phyloP scores from a whole-genome alignment of 2,888 invertebrate species.

The Panzeria rudis region DNA sequence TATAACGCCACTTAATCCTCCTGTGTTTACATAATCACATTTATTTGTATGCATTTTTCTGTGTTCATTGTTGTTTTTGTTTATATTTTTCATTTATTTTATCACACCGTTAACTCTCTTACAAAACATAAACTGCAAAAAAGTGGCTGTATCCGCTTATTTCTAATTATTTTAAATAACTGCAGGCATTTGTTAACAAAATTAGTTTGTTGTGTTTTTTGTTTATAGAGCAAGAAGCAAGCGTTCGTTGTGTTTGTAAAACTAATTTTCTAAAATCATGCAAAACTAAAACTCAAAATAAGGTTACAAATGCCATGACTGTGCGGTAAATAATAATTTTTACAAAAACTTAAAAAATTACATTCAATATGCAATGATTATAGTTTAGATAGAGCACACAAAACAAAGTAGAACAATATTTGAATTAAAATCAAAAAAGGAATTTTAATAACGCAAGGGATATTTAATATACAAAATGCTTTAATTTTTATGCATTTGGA shows the following conservation, averaged over 20 bases:
- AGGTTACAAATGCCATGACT: constrained; percentile 11
- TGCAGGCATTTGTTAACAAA: constrained; percentile 37
- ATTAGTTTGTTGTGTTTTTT: constrained; percentile 22
- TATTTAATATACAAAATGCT: too few relatives aligned
- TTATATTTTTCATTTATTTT: background rate
- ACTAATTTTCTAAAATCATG: constrained; percentile 38
- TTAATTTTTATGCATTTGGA: background rate
- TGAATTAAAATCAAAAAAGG: background rate
- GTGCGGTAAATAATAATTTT: constrained; percentile 23
- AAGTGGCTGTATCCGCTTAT: constrained; percentile 30
- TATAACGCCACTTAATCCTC: too few relatives aligned
- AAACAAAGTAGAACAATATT: background rate
- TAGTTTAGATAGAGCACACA: background rate
- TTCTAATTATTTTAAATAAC: constrained; percentile 47
- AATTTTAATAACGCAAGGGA: background rate
- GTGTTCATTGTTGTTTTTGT: too few relatives aligned
- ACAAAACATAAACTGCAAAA: background rate
- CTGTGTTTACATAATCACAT: background rate
- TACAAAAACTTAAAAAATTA: constrained; percentile 17
- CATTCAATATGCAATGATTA: background rate
- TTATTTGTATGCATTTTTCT: background rate
- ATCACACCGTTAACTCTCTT: background rate
- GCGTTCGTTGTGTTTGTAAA: background rate
- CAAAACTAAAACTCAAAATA: constrained; percentile 11
- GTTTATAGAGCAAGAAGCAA: background rate